Evolutionary conservation across 2,113 vertebrate species (phyloP).

Genomic region (Bucco capensis): DNA sequence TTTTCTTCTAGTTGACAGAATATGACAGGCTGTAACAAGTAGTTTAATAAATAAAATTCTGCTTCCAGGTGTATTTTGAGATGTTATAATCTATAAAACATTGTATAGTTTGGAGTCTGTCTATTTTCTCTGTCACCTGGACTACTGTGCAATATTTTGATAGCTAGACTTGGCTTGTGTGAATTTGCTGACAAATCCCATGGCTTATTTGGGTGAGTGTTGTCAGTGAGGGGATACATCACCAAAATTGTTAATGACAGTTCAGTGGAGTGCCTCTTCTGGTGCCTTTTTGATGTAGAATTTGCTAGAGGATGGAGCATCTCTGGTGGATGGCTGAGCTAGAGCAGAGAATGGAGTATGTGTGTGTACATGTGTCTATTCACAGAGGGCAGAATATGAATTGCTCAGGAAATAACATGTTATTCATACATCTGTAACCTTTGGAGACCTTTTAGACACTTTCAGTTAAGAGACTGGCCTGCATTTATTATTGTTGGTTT

Average conservation of each 20-base stretch:
- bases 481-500: not conserved
- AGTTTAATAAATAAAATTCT: constrained; percentile 50
- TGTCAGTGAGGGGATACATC: not conserved
- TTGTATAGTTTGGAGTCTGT: not conserved
- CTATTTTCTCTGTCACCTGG: not conserved
- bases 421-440: not conserved
- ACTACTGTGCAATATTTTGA: not conserved
- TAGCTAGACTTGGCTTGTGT: not conserved
- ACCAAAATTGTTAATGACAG: not conserved
- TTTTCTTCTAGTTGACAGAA: constrained; percentile 41
- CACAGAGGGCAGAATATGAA: not conserved
- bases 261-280: not conserved
- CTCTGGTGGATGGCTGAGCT: not conserved
- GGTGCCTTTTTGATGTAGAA: not conserved
- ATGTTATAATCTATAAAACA: constrained; percentile 43
- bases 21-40: constrained; percentile 15
- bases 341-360: not conserved
- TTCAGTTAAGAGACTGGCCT: not conserved
- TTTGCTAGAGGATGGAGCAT: not conserved
- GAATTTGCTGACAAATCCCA: not conserved
- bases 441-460: not conserved
- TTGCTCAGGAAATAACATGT: not conserved
- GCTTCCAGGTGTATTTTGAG: not conserved
- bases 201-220: not conserved
- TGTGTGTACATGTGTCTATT: accelerated